Evolutionary conservation across 2,113 vertebrate species (phyloP).

Genomic region (Festucalex cinctus): DNA sequence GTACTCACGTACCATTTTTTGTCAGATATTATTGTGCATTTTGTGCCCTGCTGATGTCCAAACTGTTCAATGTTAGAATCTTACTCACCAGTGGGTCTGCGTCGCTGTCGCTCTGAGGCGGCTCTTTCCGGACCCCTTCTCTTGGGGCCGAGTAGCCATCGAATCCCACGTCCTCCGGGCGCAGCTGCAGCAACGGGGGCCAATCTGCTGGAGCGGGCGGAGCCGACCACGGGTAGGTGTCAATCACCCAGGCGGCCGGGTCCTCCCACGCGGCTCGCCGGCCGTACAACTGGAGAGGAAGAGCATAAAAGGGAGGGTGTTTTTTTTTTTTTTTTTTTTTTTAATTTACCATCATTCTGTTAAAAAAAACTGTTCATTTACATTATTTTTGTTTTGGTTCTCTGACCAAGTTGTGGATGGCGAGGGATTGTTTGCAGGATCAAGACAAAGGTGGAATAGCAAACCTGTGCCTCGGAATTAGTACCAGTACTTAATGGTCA

Average conservation of each 20-base stretch:
- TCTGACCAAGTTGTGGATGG: neutral
- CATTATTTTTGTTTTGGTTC: neutral
- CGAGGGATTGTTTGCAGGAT: too few species aligned
- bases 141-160: slow-evolving; percentile 86
- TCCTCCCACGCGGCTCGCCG: slow-evolving; percentile 93
- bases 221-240: slow-evolving; percentile 90
- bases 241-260: slow-evolving; percentile 94
- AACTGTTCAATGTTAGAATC: too few species aligned
- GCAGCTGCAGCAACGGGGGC: slow-evolving; percentile 90
- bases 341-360: too few species aligned
- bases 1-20: too few species aligned
- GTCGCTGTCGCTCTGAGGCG: slow-evolving; percentile 83
- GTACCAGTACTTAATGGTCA: too few species aligned
- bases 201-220: slow-evolving; percentile 85
- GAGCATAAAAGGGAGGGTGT: neutral
- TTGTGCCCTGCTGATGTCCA: too few species aligned
- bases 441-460: too few species aligned
- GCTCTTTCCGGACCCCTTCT: slow-evolving; percentile 83
- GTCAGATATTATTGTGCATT: too few species aligned
- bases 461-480: too few species aligned
- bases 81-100: slow-evolving; percentile 91
- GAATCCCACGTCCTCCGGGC: slow-evolving; percentile 95
- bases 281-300: slow-evolving; percentile 81
- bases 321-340: neutral
- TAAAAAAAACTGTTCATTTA: too few species aligned